Evolutionary conservation across 2,113 vertebrate genomes (phyloP).

Genomic region (Pipra filicauda): DNA sequence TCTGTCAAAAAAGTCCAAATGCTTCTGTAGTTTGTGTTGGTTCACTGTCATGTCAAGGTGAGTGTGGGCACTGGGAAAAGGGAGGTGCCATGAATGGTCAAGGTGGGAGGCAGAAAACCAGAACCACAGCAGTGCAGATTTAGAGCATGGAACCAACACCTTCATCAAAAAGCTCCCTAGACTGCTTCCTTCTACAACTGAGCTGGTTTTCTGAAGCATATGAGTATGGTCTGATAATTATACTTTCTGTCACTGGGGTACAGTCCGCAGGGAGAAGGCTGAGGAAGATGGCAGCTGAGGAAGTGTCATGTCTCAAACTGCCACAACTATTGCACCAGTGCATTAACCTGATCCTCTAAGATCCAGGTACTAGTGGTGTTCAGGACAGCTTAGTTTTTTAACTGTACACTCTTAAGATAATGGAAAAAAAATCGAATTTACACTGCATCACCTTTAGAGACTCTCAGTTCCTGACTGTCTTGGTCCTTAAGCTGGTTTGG

Average conservation of each 20-base stretch:
- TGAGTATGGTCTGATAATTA: not conserved
- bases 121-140: not conserved
- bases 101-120: not conserved
- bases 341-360: not conserved
- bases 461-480: not conserved
- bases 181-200: not conserved
- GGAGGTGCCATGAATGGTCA: not conserved
- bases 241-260: not conserved
- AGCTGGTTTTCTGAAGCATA: not conserved
- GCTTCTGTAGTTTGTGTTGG: not conserved
- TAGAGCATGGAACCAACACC: not conserved
- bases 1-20: not conserved
- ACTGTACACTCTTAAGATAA: not conserved
- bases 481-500: not conserved
- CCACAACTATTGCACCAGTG: not conserved
- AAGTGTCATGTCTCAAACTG: not conserved
- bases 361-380: not conserved
- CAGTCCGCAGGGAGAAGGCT: not conserved
- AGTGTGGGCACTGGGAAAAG: not conserved
- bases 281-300: not conserved
- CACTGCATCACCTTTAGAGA: not conserved
- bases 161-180: not conserved
- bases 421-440: not conserved
- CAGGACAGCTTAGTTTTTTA: not conserved
- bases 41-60: not conserved